phyloP scores from a whole-genome alignment of 2,113 vertebrate species.

The Hypanus sabinus region DNA sequence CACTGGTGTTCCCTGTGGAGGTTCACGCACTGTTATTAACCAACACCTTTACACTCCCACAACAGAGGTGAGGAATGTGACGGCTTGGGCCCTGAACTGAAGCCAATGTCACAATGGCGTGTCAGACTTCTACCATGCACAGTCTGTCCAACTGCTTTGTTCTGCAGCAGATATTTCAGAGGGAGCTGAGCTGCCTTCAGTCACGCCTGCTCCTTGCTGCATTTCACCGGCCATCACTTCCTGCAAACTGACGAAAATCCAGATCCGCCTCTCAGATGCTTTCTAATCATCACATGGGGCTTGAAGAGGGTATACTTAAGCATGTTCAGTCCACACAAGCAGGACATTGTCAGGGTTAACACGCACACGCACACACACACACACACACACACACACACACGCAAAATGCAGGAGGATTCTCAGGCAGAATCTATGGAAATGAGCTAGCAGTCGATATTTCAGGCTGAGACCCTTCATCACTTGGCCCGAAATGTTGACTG shows the following conservation, averaged over 20 bases:
- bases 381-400: too few relatives aligned
- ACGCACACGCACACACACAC: not conserved
- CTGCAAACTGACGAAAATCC: not conserved
- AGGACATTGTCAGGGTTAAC: not conserved
- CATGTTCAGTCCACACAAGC: not conserved
- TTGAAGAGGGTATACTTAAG: too few relatives aligned
- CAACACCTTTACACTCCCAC: not conserved
- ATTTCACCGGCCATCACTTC: not conserved
- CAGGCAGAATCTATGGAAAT: too few relatives aligned
- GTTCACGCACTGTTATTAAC: not conserved
- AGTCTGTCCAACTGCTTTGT: not conserved
- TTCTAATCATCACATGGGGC: not conserved
- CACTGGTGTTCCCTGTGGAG: not conserved
- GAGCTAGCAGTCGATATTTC: too few relatives aligned
- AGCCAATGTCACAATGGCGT: not conserved
- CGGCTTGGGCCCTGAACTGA: not conserved
- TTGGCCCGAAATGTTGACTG: too few relatives aligned
- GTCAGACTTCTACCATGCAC: not conserved
- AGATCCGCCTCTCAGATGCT: not conserved
- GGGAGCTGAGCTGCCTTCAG: not conserved
- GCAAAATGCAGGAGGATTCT: too few relatives aligned
- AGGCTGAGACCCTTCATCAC: too few relatives aligned
- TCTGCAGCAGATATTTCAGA: not conserved
- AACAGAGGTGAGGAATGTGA: not conserved
- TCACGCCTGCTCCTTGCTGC: too few relatives aligned